Base-by-base conservation (phyloP, 30 jellyfish, hydroid and myxozoan species). In the Turritopsis rubra region DNA sequence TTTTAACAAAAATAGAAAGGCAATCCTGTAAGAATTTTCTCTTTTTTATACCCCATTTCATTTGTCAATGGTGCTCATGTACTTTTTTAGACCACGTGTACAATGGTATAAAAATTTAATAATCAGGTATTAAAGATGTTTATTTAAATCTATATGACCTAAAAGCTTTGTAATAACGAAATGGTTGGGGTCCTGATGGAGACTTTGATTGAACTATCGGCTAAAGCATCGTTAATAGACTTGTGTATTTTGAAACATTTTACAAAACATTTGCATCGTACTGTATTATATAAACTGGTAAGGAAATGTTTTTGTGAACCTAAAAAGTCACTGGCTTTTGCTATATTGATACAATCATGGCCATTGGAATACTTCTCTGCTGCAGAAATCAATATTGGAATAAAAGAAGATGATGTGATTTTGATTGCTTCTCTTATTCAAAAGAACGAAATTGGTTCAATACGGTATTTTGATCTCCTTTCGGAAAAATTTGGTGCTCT, bases 331-430 rank as follows among this genome's bases (percentile, higher is more conserved):
- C 28, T 77, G 71, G 85, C 85, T 13, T 77, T 77, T 52, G 23
- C 72, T 24, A 18, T 19, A 25, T 77, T 77, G 72, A 7, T 77
- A 29, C 66, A 77, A 18, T 16, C 41, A 7, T 77, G 85, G 85
- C 85, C 85, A 77, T 60, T 77, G 23, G 28, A 60, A 29, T 19
- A 28, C 21, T 77, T 77, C 28, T 77, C 85, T 8, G 72, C 53
- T 19, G 71, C 52, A 18, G 85, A 77, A 17, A 77, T 77, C 9
- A 66, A 24, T 0, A 77, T 77, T 60, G 27, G 72, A 66, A 18
- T 77, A 60, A 77, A 77, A 77, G 85, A 77, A 25, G 85, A 77
- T 25, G 85, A 77, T 29, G 75, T 77, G 19, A n/a, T 77, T n/a
- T 77, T 77, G 23, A 25, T 77, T 24, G 85, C 85, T 19, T 77